Conservation (phyloP, 2,113 vertebrate species). For the Diphyllodes magnificus region DNA sequence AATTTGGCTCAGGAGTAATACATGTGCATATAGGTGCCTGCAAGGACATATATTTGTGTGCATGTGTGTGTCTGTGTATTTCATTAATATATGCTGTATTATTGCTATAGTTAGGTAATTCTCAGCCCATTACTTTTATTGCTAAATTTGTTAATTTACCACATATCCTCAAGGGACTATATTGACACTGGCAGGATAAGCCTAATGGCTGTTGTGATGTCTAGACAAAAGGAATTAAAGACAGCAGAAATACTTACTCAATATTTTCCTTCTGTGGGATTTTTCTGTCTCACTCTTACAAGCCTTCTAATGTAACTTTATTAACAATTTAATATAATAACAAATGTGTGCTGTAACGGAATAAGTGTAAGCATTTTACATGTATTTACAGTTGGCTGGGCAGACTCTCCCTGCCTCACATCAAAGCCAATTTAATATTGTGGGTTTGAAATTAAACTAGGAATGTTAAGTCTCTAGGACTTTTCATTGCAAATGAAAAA, state of each 20-base stretch:
- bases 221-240: conserved; percentile 58
- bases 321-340: conserved; percentile 4
- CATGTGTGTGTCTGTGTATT: neutral
- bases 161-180: neutral
- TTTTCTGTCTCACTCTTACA: neutral
- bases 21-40: neutral
- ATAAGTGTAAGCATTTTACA: neutral
- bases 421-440: neutral
- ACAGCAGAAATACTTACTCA: conserved; percentile 31
- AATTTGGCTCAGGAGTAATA: neutral
- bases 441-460: neutral
- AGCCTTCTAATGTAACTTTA: conserved; percentile 17
- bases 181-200: conserved; percentile 18
- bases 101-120: neutral
- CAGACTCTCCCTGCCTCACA: neutral
- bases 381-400: conserved; percentile 5
- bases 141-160: conserved; percentile 21
- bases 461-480: neutral
- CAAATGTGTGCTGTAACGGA: conserved; percentile 4
- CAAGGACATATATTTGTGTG: neutral
- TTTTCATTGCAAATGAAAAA: neutral
- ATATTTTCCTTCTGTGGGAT: conserved; percentile 31
- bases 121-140: neutral
- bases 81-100: neutral
- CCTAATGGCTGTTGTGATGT: neutral